These are phyloP conservation scores for Protomyctophum bolini DNA, from an alignment of 2,113 vertebrate genomes.

Conservation along the genomic window DNA sequence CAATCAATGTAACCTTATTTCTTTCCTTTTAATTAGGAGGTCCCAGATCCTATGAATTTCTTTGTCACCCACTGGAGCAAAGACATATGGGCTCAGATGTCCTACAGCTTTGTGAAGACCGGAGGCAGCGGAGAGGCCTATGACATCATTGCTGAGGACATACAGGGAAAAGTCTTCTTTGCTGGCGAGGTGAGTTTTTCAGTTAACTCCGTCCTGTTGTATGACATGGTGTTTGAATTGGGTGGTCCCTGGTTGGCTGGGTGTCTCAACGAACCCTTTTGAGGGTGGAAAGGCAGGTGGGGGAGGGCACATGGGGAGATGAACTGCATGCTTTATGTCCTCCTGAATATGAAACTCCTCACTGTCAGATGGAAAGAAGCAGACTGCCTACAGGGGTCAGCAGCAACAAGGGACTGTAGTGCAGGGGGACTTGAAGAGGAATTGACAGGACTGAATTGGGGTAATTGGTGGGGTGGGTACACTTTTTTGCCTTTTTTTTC, in stretches of 20 bases:
- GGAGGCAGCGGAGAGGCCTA: conserved; percentile 96
- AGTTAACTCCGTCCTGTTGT: no score
- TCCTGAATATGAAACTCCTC: no score
- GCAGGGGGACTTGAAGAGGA: no score
- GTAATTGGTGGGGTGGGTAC: no score
- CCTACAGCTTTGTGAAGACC: conserved; percentile 95
- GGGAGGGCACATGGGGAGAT: no score
- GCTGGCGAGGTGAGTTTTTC: conserved; percentile 88
- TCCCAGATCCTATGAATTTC: conserved; percentile 89
- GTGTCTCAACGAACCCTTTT: neutral
- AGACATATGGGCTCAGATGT: conserved; percentile 96
- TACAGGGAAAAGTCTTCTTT: conserved; percentile 93
- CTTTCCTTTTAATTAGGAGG: conserved; percentile 77
- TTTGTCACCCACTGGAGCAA: conserved; percentile 92
- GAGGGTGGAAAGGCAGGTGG: no score
- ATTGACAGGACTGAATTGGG: no score
- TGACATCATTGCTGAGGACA: conserved; percentile 92
- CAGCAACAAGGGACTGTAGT: no score
- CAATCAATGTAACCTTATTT: neutral
- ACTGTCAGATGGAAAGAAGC: no score
- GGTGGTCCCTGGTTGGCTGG: no score
- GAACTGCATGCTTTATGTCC: no score
- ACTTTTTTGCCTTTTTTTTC: neutral
- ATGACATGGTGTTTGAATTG: neutral
- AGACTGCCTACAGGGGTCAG: neutral